A percentile compares a stretch with the other conserved stretches of the same genome.
phyloP scores from a whole-genome alignment of 2,797 vertebrate species.

The Moxostoma hubbsi region DNA sequence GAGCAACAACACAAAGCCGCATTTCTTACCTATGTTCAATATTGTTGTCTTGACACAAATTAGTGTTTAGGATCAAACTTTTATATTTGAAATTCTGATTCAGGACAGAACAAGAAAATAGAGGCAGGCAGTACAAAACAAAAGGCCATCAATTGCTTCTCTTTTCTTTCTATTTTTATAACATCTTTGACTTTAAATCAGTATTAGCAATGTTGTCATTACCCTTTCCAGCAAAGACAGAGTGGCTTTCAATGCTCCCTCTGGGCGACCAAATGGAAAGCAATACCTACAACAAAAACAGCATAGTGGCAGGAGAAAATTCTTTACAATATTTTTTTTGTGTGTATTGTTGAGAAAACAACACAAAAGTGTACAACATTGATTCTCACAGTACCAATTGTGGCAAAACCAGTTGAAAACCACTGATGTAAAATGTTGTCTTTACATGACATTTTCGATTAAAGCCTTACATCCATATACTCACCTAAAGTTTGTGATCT shows the following conservation, averaged over 20 bases:
- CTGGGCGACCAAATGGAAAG: slow-evolving; percentile 98
- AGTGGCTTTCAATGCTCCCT: slow-evolving; percentile 98
- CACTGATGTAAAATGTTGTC: background rate
- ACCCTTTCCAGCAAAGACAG: slow-evolving; percentile 98
- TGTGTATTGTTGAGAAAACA: slow-evolving; percentile 17
- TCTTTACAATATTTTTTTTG: slow-evolving; percentile 20
- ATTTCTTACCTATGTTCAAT: slow-evolving; percentile 2
- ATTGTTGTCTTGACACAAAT: background rate
- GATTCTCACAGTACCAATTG: background rate
- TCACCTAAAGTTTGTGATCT: slow-evolving; percentile 99
- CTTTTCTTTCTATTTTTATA: slow-evolving; percentile 20
- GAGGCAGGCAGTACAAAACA: slow-evolving; percentile 21
- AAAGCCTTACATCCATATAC: background rate
- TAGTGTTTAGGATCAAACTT: background rate
- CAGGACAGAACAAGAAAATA: slow-evolving; percentile 9
- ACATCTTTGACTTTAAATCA: slow-evolving; percentile 28
- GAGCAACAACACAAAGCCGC: slow-evolving; percentile 32
- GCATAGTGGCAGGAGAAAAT: slow-evolving; percentile 3
- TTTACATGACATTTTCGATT: slow-evolving; percentile 1
- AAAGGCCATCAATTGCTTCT: slow-evolving; percentile 37
- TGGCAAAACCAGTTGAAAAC: background rate
- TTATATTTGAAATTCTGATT: slow-evolving; percentile 1
- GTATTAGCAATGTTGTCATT: slow-evolving; percentile 67
- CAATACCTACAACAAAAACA: slow-evolving; percentile 84
- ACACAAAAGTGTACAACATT: background rate